These are phyloP conservation scores for Nomada goodeniana DNA, from an alignment of 2,888 invertebrate genomes.

Conservation along the genomic window DNA sequence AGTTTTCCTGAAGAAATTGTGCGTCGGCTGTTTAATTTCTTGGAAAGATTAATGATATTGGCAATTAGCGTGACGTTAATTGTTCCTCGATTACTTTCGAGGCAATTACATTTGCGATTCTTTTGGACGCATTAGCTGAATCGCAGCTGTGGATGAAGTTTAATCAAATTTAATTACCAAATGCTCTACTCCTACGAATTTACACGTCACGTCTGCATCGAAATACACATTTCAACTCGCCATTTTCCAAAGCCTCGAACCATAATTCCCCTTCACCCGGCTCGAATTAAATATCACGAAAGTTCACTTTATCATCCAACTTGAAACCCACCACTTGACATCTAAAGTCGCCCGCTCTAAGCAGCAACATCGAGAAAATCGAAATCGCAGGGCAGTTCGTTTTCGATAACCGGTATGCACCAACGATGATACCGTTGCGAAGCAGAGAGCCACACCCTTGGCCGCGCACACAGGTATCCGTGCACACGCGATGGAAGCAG, in stretches of 20 bases:
- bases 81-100: constrained; percentile 24
- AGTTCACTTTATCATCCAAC: too few species aligned
- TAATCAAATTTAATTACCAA: neutral
- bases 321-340: too few species aligned
- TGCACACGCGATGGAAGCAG: constrained; percentile 62
- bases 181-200: too few species aligned
- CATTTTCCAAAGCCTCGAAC: too few species aligned
- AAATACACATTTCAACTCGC: too few species aligned
- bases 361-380: neutral
- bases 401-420: constrained; percentile 77
- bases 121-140: neutral
- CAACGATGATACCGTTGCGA: constrained; percentile 82
- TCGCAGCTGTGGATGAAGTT: neutral
- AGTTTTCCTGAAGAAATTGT: constrained; percentile 15
- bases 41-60: constrained; percentile 2
- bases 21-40: constrained; percentile 2
- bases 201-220: too few species aligned
- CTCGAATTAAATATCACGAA: too few species aligned
- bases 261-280: too few species aligned
- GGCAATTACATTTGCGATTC: neutral
- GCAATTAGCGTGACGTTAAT: constrained; percentile 19
- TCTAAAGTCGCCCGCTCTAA: too few species aligned
- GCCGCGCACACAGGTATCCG: constrained; percentile 55
- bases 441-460: constrained; percentile 77
- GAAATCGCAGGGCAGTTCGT: constrained; percentile 61